phyloP scores from a whole-genome alignment of 2,113 vertebrate species.

The Sinocyclocheilus rhinocerous region DNA sequence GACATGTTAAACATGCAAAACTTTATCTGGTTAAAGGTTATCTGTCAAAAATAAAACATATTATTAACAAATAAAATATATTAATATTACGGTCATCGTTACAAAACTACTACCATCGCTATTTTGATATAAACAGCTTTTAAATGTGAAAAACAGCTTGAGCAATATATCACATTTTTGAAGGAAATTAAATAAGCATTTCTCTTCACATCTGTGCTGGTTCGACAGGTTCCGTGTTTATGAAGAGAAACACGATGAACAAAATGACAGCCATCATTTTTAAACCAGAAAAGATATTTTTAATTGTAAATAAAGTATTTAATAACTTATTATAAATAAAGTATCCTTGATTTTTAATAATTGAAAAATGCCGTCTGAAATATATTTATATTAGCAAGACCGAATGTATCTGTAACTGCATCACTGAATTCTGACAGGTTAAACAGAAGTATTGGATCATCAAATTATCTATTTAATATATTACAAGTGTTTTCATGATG shows the following conservation, averaged over 20 bases:
- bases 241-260: constrained; percentile 3
- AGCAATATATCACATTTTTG: too few species aligned
- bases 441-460: not conserved
- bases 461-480: not conserved
- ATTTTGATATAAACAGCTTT: not conserved
- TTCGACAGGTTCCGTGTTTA: not conserved
- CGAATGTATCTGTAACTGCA: not conserved
- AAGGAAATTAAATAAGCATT: not conserved
- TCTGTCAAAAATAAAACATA: not conserved
- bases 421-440: not conserved
- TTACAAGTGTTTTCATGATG: not conserved
- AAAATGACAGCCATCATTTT: not conserved
- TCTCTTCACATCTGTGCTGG: not conserved
- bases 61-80: not conserved
- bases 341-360: not conserved
- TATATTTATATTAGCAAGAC: not conserved
- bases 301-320: not conserved
- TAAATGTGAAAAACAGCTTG: not conserved
- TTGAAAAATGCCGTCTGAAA: not conserved
- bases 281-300: not conserved
- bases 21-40: not conserved
- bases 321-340: not conserved
- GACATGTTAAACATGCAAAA: not conserved
- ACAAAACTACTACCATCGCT: not conserved
- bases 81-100: not conserved